phyloP scores from a whole-genome alignment of 2,113 vertebrate genomes.

The Cyrtonyx montezumae region DNA sequence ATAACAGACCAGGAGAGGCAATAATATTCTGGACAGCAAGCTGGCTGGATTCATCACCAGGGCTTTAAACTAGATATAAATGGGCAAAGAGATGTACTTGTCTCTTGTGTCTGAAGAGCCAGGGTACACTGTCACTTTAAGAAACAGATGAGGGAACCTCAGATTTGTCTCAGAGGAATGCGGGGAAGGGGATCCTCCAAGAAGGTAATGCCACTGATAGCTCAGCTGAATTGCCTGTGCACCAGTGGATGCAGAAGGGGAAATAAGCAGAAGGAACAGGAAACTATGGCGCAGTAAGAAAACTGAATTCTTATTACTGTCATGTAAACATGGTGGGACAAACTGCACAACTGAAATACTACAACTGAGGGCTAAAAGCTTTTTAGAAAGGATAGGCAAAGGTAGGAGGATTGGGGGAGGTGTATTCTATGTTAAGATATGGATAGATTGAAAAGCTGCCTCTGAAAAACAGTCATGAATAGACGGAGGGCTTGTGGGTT shows the following conservation, averaged over 20 bases:
- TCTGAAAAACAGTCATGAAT: too few relatives aligned
- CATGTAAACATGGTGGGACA: too few relatives aligned
- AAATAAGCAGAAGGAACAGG: neutral
- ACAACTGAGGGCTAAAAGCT: too few relatives aligned
- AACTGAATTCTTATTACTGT: too few relatives aligned
- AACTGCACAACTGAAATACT: too few relatives aligned
- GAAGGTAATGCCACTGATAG: neutral
- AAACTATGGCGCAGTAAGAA: neutral
- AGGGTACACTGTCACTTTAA: neutral
- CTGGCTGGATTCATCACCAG: neutral
- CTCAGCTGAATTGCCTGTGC: neutral
- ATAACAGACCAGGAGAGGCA: neutral
- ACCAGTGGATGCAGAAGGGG: accelerated
- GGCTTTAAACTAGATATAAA: neutral
- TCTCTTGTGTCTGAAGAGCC: too few relatives aligned
- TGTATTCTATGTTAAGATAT: too few relatives aligned
- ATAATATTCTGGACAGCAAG: neutral
- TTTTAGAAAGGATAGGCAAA: too few relatives aligned
- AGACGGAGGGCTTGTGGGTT: too few relatives aligned
- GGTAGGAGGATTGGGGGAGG: too few relatives aligned
- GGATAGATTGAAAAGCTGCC: too few relatives aligned
- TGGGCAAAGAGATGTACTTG: neutral
- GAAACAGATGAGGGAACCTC: neutral
- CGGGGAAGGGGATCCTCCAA: neutral
- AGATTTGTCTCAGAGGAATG: neutral